These are phyloP conservation scores for Dysmachus trigonus DNA, from an alignment of 2,888 invertebrate species.

Conservation along the genomic window DNA sequence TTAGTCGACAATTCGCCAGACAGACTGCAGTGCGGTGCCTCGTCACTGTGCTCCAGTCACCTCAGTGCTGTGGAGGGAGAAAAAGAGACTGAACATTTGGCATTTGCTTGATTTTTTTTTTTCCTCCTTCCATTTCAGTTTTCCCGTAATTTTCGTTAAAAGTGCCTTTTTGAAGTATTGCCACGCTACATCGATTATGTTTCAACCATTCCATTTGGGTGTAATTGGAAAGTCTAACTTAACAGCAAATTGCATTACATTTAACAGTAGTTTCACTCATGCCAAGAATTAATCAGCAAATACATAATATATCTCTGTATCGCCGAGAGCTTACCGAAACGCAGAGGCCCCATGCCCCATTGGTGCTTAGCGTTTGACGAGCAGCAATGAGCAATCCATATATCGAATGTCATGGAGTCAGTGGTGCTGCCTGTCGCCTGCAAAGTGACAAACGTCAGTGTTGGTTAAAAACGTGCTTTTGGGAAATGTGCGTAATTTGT, in stretches of 20 bases:
- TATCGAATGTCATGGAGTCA: too few species aligned
- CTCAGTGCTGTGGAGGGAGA: neutral
- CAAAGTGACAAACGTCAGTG: too few species aligned
- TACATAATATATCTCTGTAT: too few species aligned
- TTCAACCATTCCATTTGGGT: neutral
- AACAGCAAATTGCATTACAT: too few species aligned
- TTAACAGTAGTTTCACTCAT: too few species aligned
- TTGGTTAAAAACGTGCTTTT: neutral
- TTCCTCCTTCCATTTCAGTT: neutral
- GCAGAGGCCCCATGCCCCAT: too few species aligned
- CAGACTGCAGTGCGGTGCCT: neutral
- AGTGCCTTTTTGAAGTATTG: neutral
- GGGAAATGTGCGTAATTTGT: neutral
- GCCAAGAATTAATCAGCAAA: too few species aligned
- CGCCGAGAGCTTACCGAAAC: too few species aligned
- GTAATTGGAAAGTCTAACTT: too few species aligned
- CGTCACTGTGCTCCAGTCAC: neutral
- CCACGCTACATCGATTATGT: neutral
- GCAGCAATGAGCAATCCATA: too few species aligned
- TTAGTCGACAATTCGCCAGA: neutral
- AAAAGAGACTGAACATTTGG: neutral
- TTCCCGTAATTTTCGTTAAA: neutral
- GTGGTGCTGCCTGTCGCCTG: too few species aligned
- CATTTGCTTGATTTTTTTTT: neutral
- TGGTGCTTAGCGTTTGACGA: too few species aligned